Percentiles rank a stretch among this genome's conserved stretches.
Conservation (phyloP, 2,113 vertebrate genomes). For the Seriola rivoliana region DNA sequence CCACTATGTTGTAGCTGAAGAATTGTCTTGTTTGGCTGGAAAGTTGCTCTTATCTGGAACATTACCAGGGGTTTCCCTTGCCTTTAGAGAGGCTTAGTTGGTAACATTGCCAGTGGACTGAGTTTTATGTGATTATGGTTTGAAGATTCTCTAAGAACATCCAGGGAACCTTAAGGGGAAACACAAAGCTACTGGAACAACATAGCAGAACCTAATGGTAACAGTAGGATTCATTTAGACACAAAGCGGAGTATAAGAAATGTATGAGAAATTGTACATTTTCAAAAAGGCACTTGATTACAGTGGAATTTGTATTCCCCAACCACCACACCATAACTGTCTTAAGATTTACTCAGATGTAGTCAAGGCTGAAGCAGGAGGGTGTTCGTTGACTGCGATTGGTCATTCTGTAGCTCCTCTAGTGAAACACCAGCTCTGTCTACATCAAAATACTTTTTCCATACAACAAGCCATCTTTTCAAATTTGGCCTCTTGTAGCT, state of each 20-base stretch:
- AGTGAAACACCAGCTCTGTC: not conserved
- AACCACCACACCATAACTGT: not conserved
- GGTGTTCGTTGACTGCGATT: constrained; percentile 30
- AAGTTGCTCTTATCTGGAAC: constrained; percentile 46
- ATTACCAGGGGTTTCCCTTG: constrained; percentile 55
- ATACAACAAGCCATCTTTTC: constrained; percentile 4
- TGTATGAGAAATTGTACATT: not conserved
- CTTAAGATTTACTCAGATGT: constrained; percentile 17
- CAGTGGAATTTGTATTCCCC: constrained; percentile 1
- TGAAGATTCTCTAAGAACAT: constrained; percentile 43
- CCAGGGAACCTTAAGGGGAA: constrained; percentile 29
- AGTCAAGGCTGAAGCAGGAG: not conserved
- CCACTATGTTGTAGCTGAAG: constrained; percentile 35
- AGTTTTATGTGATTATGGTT: constrained; percentile 43
- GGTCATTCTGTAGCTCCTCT: not conserved
- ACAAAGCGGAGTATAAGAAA: constrained; percentile 17
- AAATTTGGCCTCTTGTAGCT: not conserved
- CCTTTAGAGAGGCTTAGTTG: constrained; percentile 46
- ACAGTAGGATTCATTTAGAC: constrained; percentile 7
- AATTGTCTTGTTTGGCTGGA: constrained; percentile 47
- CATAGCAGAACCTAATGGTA: not conserved
- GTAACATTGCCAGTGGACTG: constrained; percentile 39
- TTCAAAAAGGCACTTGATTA: constrained; percentile 5
- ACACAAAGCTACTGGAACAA: constrained; percentile 5
- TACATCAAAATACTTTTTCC: constrained; percentile 3